Base-by-base conservation (phyloP, 2,797 vertebrate species). In the Paguma larvata region DNA sequence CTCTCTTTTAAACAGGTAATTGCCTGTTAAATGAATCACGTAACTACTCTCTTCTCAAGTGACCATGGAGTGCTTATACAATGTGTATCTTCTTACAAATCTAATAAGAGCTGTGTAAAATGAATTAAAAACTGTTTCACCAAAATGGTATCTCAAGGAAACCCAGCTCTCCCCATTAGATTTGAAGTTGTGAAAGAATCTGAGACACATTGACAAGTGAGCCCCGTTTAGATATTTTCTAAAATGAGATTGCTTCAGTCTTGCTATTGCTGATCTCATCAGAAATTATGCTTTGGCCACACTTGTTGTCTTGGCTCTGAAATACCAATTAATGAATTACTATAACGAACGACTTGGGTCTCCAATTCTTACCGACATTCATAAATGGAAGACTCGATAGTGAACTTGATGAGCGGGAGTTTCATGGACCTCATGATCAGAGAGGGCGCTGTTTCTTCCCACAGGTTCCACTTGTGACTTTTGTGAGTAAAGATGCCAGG, bases 11-110 rank as follows among this genome's bases (percentile, higher is more conserved):
- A 97, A 6, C 59, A 98, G 94, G 80, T 98, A 98, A 97, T 98
- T 98, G 68, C 92, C 97, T 98, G 80, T 73, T 98, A 98, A 98
- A 97, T 98, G 97, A 98, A 89, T 98, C 98, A 97, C 91, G 0
- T 97, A 96, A 96, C 88, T 96, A 85, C 89, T 85, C 78, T 78
- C 92, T 72, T 98, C 96, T 98, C 97, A 96, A 97, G 95, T 98
- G 97, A 96, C 96, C 91, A 30, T 19, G 12, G 78, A 94, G 92
- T 97, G 91, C 96, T 98, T 97, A 97, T 94, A 96, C 44, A 93
- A 68, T 97, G 95, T 95, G 30, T 92, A 97, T 97, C 95, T 97
- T 72, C 97, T 98, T 98, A 98, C 94, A 97, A 98, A 98, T 97
- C 96, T 92, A 97, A 98, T 98, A 96, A 98, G 98, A 98, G 97